phyloP scores from a whole-genome alignment of 2,797 vertebrate species.

The Sitta carolinensis region DNA sequence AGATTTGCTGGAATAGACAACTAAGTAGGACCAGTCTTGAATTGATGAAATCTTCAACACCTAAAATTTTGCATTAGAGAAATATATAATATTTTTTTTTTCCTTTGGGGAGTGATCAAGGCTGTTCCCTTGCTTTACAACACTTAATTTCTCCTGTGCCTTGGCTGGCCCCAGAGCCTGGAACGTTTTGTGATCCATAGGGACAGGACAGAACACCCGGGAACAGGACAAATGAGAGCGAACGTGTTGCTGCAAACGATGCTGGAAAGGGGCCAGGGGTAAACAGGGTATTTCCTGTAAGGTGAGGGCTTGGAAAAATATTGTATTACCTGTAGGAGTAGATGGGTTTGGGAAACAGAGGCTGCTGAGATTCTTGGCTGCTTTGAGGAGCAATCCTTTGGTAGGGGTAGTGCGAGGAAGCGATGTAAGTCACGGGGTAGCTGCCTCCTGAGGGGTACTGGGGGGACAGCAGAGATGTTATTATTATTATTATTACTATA shows the following conservation, averaged over 20 bases:
- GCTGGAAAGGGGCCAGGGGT: background rate
- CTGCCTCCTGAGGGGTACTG: conserved; percentile 80
- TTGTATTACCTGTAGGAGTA: conserved; percentile 94
- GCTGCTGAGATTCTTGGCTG: conserved; percentile 78
- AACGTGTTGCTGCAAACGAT: background rate
- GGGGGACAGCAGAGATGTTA: background rate
- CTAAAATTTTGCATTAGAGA: background rate
- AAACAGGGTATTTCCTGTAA: conserved; percentile 1
- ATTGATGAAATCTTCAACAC: background rate
- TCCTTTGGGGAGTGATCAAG: background rate
- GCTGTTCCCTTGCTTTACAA: background rate
- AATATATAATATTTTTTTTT: rapidly evolving
- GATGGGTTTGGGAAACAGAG: conserved; percentile 93
- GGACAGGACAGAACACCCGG: background rate
- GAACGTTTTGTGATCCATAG: background rate
- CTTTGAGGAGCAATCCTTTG: conserved; percentile 81
- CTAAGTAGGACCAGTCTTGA: background rate
- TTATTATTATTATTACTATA: too few species aligned
- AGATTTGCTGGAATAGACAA: background rate
- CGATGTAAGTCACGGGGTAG: conserved; percentile 77
- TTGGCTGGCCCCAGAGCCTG: conserved; percentile 5
- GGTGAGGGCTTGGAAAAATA: background rate
- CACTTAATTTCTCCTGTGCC: background rate
- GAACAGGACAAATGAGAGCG: background rate
- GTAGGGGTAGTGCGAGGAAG: conserved; percentile 82